phyloP scores from a whole-genome alignment of 2,797 vertebrate species.

The Poecilia velifera region DNA sequence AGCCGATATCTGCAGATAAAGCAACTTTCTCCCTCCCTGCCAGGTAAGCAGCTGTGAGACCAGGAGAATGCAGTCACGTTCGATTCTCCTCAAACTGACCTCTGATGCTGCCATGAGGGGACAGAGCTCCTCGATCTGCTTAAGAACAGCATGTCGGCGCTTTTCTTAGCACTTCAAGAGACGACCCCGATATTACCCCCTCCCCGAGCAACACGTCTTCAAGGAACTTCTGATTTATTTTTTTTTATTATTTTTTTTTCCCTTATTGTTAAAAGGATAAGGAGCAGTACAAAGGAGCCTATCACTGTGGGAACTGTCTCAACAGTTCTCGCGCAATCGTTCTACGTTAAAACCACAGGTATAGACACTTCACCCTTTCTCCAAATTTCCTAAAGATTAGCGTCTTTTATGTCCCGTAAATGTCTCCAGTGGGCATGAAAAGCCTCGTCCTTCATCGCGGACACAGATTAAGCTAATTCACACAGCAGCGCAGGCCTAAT shows the following conservation, averaged over 20 bases:
- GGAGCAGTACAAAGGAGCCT: conserved; percentile 40
- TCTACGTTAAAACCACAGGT: conserved; percentile 18
- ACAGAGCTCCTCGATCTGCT: conserved; percentile 26
- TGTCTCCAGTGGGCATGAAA: conserved; percentile 74
- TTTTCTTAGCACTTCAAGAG: conserved; percentile 28
- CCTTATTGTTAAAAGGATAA: conserved; percentile 48
- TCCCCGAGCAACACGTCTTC: conserved; percentile 37
- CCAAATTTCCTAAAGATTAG: conserved; percentile 75
- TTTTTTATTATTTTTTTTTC: background rate
- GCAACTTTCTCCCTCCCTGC: conserved; percentile 27
- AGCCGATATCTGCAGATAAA: conserved; percentile 24
- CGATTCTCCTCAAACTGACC: conserved; percentile 56
- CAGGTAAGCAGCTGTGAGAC: conserved; percentile 37
- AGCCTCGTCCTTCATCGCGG: conserved; percentile 75
- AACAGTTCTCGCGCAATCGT: conserved; percentile 38
- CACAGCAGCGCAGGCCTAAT: conserved; percentile 73
- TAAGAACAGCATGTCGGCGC: conserved; percentile 7
- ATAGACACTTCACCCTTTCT: conserved; percentile 34
- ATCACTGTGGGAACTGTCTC: conserved; percentile 62
- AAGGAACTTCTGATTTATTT: conserved; percentile 26
- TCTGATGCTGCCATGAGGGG: conserved; percentile 37
- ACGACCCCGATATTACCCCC: conserved; percentile 19
- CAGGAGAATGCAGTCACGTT: conserved; percentile 17
- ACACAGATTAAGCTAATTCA: conserved; percentile 81
- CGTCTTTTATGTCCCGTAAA: conserved; percentile 71